Conservation (phyloP, 2,113 vertebrate species). For the Pholis gunnellus region DNA sequence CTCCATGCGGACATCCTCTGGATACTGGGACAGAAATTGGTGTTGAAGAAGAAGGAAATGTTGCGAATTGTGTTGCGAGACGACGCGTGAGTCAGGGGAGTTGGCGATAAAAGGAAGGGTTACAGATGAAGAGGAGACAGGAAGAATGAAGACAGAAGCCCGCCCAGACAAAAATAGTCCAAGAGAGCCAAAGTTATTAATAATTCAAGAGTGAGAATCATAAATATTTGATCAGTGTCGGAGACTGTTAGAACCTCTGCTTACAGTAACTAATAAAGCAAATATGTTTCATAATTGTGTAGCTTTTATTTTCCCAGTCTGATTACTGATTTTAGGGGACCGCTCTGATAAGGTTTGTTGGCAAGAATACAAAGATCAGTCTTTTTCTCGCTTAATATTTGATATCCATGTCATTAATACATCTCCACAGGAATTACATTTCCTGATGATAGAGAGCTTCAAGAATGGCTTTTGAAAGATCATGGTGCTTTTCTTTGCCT, state of each 20-base stretch:
- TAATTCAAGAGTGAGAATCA: conserved; percentile 81
- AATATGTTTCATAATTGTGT: conserved; percentile 23
- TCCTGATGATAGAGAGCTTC: background rate
- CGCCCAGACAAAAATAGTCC: conserved; percentile 77
- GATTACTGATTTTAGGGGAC: conserved; percentile 16
- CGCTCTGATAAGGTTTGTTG: background rate
- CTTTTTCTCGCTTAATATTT: conserved; percentile 3
- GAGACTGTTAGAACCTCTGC: conserved; percentile 54
- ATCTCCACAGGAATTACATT: background rate
- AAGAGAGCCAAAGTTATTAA: conserved; percentile 77
- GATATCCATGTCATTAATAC: background rate
- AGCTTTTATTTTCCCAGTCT: conserved; percentile 14
- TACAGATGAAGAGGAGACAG: conserved; percentile 63
- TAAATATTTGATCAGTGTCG: conserved; percentile 82
- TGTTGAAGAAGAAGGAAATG: conserved; percentile 23
- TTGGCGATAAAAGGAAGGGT: conserved; percentile 24
- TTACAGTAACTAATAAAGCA: conserved; percentile 57
- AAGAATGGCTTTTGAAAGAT: background rate
- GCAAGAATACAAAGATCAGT: background rate
- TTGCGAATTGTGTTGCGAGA: conserved; percentile 53
- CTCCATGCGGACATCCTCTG: background rate
- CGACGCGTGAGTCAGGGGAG: conserved; percentile 34
- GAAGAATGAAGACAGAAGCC: conserved; percentile 53
- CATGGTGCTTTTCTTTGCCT: background rate
- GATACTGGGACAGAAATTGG: conserved; percentile 31